phyloP scores from a whole-genome alignment of 2,113 vertebrate species.

The Poeciliopsis turrubarensis region DNA sequence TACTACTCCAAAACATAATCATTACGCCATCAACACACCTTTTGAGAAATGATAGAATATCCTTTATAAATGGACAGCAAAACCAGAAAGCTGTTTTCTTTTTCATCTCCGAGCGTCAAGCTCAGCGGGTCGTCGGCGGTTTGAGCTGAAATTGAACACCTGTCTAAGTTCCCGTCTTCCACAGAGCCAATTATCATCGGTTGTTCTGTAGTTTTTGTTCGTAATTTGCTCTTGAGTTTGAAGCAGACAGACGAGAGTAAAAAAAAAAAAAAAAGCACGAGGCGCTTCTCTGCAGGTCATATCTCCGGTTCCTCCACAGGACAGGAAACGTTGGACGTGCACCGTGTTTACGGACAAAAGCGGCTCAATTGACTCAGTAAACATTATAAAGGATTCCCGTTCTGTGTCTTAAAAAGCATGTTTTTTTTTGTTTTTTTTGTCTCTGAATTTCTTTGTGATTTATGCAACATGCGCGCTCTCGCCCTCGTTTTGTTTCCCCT shows the following conservation, averaged over 20 bases:
- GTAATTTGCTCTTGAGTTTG: slow-evolving; percentile 8
- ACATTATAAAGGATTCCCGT: not conserved
- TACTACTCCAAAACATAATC: slow-evolving; percentile 2
- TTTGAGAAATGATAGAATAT: not conserved
- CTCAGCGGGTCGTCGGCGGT: not conserved
- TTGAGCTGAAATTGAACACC: not conserved
- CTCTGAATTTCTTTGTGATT: slow-evolving; percentile 8
- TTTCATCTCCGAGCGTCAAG: slow-evolving; percentile 19
- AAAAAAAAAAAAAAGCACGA: not conserved
- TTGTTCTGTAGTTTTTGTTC: not conserved
- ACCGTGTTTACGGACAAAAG: not conserved
- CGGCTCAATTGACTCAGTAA: slow-evolving; percentile 1
- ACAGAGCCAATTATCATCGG: not conserved
- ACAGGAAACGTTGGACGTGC: not conserved
- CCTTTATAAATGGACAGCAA: not conserved
- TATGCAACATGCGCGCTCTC: slow-evolving; percentile 5
- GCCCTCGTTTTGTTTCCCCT: not conserved
- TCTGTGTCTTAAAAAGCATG: not conserved
- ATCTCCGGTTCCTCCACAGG: not conserved
- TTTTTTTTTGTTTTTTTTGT: not conserved
- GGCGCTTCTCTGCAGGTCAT: slow-evolving; percentile 1
- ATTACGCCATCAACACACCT: not conserved
- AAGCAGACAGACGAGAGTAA: not conserved
- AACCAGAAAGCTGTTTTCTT: not conserved
- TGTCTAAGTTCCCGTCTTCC: not conserved